phyloP scores from a whole-genome alignment of 2,888 invertebrate species.

The Idaea straminata region DNA sequence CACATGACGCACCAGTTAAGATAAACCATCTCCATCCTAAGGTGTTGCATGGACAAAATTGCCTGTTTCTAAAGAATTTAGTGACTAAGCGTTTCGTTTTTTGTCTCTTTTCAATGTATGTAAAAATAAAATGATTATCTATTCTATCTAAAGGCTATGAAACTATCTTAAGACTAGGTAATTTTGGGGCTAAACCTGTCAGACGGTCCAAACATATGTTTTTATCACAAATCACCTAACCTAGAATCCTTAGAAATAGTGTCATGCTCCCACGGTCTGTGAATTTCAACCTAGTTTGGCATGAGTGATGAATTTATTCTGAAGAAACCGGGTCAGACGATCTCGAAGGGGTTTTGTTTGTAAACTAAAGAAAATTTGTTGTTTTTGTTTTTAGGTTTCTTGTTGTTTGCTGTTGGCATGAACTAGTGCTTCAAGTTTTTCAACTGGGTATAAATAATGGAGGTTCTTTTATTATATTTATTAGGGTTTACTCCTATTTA shows the following conservation, averaged over 20 bases:
- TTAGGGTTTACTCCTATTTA: background rate
- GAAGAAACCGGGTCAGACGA: background rate
- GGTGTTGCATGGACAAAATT: too few relatives aligned
- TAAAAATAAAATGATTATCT: too few relatives aligned
- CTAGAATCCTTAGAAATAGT: background rate
- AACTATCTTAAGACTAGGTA: too few relatives aligned
- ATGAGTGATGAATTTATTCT: conserved; percentile 1
- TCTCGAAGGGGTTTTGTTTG: background rate
- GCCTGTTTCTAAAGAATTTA: too few relatives aligned
- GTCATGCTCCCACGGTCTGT: background rate
- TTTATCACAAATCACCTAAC: background rate
- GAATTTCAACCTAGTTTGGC: background rate
- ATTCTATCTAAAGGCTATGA: too few relatives aligned
- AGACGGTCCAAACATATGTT: too few relatives aligned
- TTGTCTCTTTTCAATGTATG: too few relatives aligned
- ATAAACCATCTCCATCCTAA: too few relatives aligned
- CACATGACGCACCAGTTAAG: too few relatives aligned
- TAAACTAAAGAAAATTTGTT: background rate
- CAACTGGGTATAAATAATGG: background rate
- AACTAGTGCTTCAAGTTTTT: background rate
- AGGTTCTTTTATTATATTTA: background rate
- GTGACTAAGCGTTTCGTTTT: too few relatives aligned
- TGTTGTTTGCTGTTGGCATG: background rate
- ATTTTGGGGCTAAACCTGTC: too few relatives aligned
- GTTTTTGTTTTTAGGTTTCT: background rate